These are phyloP conservation scores for Megaceryle maxima DNA, from an alignment of 2,113 vertebrate genomes.

Conservation along the genomic window DNA sequence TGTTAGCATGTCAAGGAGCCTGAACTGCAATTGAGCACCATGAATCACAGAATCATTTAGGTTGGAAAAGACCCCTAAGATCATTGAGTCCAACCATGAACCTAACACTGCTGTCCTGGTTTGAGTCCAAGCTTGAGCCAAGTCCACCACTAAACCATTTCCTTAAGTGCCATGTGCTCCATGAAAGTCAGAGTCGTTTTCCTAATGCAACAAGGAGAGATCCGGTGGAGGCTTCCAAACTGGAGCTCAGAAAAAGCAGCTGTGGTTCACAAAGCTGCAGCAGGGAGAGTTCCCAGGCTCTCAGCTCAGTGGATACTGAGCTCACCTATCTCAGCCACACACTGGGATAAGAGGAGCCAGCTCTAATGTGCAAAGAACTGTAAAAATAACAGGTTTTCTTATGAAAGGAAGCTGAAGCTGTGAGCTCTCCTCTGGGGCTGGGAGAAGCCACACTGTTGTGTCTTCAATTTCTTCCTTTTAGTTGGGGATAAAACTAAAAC, in stretches of 20 bases:
- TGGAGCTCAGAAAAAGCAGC: not conserved
- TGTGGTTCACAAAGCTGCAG: rapidly evolving
- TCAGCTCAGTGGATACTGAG: too few species aligned
- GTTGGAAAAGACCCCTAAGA: not conserved
- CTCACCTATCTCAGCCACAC: not conserved
- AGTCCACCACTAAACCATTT: not conserved
- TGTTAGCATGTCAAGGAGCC: not conserved
- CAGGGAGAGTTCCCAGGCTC: not conserved
- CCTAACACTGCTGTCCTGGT: too few species aligned
- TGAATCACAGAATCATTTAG: too few species aligned
- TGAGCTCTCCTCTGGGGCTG: not conserved
- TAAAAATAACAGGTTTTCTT: not conserved
- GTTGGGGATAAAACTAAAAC: too few species aligned
- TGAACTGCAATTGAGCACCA: not conserved
- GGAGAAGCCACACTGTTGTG: not conserved
- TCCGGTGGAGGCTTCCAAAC: not conserved
- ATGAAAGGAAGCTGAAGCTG: not conserved
- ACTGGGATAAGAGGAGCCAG: not conserved
- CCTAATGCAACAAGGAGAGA: not conserved
- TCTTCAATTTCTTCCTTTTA: not conserved
- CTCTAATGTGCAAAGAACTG: not conserved
- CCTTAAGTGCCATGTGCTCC: not conserved
- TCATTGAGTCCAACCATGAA: not conserved
- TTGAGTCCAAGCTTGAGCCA: not conserved
- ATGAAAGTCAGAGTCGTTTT: not conserved